Evolutionary conservation across 2,888 invertebrate species (phyloP).

Genomic region (Diloba caeruleocephala): DNA sequence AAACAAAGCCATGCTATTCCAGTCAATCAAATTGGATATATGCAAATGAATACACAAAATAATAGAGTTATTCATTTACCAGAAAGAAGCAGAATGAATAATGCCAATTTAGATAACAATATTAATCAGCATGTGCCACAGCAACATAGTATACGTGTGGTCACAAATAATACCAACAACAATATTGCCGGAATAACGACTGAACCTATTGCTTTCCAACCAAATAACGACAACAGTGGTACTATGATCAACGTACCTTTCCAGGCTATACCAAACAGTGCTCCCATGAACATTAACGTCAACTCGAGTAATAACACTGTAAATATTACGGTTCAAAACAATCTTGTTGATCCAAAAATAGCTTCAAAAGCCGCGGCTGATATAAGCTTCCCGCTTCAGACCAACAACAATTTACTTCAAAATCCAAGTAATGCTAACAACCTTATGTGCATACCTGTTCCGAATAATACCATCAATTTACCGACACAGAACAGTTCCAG

Average conservation of each 20-base stretch:
- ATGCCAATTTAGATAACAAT: conserved; percentile 74
- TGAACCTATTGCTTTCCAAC: conserved; percentile 81
- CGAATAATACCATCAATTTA: conserved; percentile 82
- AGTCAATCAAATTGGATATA: conserved; percentile 83
- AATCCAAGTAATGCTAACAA: conserved; percentile 76
- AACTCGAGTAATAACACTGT: conserved; percentile 87
- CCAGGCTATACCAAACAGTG: conserved; percentile 86
- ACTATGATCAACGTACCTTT: conserved; percentile 87
- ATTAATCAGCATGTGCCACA: conserved; percentile 81
- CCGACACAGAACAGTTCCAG: conserved; percentile 87
- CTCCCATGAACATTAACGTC: conserved; percentile 86
- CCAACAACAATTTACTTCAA: conserved; percentile 73
- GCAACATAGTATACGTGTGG: conserved; percentile 84
- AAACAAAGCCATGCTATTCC: conserved; percentile 82
- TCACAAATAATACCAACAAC: conserved; percentile 77
- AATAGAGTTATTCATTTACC: conserved; percentile 84
- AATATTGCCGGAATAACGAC: conserved; percentile 72
- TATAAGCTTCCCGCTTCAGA: conserved; percentile 81
- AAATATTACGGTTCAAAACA: conserved; percentile 85
- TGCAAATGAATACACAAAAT: conserved; percentile 84
- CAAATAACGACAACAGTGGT: conserved; percentile 77
- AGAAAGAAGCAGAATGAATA: conserved; percentile 79
- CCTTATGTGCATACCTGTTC: conserved; percentile 84
- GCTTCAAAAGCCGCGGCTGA: conserved; percentile 81
- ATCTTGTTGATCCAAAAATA: conserved; percentile 85